These are phyloP conservation scores for Episyrphus balteatus DNA, from an alignment of 1,140 invertebrate species.

Conservation along the genomic window DNA sequence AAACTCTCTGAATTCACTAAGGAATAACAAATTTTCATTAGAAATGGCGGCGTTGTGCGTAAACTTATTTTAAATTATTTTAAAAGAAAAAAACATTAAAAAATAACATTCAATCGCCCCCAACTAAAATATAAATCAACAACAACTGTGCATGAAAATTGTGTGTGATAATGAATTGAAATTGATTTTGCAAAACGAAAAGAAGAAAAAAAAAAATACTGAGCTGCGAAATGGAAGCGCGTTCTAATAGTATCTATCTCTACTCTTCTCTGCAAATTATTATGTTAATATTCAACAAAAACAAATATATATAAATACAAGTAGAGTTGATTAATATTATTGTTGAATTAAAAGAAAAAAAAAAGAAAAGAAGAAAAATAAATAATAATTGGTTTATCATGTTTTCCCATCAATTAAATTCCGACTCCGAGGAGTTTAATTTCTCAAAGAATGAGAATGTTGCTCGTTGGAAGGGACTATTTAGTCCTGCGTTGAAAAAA, in stretches of 20 bases:
- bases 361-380: neutral
- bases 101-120: neutral
- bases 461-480: conserved; percentile 80
- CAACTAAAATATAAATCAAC: neutral
- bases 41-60: neutral
- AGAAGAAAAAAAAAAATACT: neutral
- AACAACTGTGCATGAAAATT: neutral
- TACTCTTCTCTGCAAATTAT: neutral
- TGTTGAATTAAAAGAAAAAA: neutral
- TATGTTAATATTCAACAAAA: neutral
- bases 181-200: neutral
- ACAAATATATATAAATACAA: neutral
- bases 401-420: conserved; percentile 37
- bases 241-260: too few species aligned
- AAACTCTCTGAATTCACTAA: neutral
- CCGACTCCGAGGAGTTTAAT: conserved; percentile 56
- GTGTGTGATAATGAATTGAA: neutral
- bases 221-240: too few species aligned
- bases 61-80: neutral
- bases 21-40: neutral
- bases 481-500: conserved; percentile 67
- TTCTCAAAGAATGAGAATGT: conserved; percentile 79
- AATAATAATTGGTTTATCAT: neutral
- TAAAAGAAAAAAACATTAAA: neutral
- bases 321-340: neutral